Conservation (phyloP, 2,797 vertebrate species). For the Euphonia xanthogaster region DNA sequence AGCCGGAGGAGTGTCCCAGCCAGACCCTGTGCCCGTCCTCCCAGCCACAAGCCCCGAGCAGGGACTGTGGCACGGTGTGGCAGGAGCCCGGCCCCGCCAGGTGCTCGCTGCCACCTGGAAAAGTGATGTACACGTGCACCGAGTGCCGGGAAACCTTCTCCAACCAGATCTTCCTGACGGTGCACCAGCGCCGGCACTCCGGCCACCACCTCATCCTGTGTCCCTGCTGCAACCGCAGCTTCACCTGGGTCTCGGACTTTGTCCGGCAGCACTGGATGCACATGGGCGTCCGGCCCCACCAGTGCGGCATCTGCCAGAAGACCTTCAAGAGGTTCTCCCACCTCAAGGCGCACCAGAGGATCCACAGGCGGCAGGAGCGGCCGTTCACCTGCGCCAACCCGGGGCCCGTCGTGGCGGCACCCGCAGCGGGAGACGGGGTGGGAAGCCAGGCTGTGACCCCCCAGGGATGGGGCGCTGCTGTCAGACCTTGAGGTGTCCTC, state of each 20-base stretch:
- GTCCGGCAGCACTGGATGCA: background rate
- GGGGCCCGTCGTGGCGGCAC: accelerated
- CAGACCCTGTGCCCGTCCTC: background rate
- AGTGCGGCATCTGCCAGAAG: conserved; percentile 6
- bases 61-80: background rate
- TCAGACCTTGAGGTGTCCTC: background rate
- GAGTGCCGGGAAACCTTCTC: conserved; percentile 36
- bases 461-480: background rate
- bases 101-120: accelerated
- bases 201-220: background rate
- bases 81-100: background rate
- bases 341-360: background rate
- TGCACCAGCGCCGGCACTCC: background rate
- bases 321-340: background rate
- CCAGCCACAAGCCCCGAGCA: accelerated
- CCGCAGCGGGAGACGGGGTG: accelerated
- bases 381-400: accelerated
- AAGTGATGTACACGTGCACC: background rate
- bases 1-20: background rate
- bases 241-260: background rate
- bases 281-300: background rate
- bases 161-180: background rate
- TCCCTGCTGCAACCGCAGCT: conserved; percentile 5
- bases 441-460: background rate
- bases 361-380: background rate